Conservation (phyloP, 2,888 invertebrate genomes). For the Pristionchus maxplancki region DNA sequence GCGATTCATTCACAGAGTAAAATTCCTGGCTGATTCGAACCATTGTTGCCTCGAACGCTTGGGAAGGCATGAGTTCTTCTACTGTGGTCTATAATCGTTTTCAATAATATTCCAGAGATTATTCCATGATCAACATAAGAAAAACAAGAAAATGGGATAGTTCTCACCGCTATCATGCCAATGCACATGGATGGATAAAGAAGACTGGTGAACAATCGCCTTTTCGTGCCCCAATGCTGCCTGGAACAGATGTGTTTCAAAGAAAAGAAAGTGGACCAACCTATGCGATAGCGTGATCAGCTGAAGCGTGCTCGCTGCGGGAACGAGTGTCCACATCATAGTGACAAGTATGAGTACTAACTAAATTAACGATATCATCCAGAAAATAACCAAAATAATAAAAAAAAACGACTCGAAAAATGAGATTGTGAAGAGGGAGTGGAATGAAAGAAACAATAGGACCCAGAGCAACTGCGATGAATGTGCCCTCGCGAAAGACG, state of each 20-base stretch:
- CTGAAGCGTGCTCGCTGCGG: neutral
- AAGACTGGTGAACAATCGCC: neutral
- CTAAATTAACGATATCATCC: neutral
- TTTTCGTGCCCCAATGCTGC: neutral
- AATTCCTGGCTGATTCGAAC: neutral
- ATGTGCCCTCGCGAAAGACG: neutral
- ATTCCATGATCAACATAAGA: too few species aligned
- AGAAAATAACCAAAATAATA: too few species aligned
- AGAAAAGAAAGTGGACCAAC: neutral
- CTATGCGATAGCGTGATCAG: neutral
- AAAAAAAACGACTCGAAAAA: neutral
- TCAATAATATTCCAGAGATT: neutral
- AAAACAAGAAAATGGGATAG: too few species aligned
- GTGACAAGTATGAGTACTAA: neutral
- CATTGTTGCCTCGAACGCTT: neutral
- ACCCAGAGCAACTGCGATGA: neutral
- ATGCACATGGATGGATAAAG: neutral
- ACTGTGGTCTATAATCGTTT: neutral
- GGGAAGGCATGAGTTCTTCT: neutral
- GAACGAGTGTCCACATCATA: constrained; percentile 30
- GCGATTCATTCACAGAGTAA: neutral
- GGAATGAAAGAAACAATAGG: neutral
- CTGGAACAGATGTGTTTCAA: neutral
- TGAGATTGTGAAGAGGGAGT: neutral
- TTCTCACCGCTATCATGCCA: neutral